Percentiles rank a stretch among this genome's conserved stretches.
Evolutionary conservation across 2,888 invertebrate genomes (phyloP).

Genomic region (Polydrusus cervinus): DNA sequence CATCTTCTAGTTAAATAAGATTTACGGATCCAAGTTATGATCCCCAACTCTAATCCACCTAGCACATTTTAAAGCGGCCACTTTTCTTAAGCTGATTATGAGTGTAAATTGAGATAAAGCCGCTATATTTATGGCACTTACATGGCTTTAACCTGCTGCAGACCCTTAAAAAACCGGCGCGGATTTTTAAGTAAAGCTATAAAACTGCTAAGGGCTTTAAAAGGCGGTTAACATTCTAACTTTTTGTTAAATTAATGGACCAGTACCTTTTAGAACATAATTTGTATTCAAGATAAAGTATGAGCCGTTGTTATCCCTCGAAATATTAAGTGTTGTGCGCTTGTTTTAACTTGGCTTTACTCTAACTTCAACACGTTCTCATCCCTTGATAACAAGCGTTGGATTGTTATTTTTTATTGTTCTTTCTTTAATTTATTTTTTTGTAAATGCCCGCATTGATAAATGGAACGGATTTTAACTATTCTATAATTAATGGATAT

Average conservation of each 20-base stretch:
- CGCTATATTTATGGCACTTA: slow-evolving; percentile 72
- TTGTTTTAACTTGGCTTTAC: slow-evolving; percentile 46
- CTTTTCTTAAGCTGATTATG: slow-evolving; percentile 73
- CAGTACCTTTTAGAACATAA: slow-evolving; percentile 60
- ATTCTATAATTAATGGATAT: too few species aligned
- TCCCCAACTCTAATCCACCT: slow-evolving; percentile 68
- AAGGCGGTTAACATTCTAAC: slow-evolving; percentile 61
- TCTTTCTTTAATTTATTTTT: too few species aligned
- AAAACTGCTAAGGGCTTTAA: slow-evolving; percentile 52
- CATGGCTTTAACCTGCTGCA: slow-evolving; percentile 64
- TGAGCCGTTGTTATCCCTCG: slow-evolving; percentile 52
- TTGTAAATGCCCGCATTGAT: too few species aligned
- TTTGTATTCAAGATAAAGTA: slow-evolving; percentile 60
- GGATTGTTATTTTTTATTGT: slow-evolving; percentile 2
- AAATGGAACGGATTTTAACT: too few species aligned
- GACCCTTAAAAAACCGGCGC: slow-evolving; percentile 54
- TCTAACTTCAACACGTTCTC: slow-evolving; percentile 46
- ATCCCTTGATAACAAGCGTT: slow-evolving; percentile 29
- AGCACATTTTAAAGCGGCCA: slow-evolving; percentile 71
- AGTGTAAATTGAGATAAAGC: slow-evolving; percentile 73
- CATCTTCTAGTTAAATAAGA: slow-evolving; percentile 64
- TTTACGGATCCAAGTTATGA: slow-evolving; percentile 66
- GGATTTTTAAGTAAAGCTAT: slow-evolving; percentile 54
- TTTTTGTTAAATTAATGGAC: slow-evolving; percentile 64
- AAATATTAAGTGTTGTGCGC: slow-evolving; percentile 54